These are phyloP conservation scores for Cephalophus harveyi DNA, from an alignment of 2,113 vertebrate species.

Conservation along the genomic window DNA sequence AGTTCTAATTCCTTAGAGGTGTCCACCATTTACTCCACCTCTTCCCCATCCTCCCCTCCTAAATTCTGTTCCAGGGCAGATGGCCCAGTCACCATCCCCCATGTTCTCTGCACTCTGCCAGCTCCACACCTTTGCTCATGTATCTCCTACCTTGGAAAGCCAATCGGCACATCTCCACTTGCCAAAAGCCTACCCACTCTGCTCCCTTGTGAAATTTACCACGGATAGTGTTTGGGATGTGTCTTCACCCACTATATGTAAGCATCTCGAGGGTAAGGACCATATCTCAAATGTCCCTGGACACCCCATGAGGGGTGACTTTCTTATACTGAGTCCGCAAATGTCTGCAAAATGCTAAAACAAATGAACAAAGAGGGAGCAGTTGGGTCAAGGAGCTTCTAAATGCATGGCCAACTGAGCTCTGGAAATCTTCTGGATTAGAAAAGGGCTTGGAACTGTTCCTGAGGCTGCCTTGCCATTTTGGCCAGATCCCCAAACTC, in stretches of 20 bases:
- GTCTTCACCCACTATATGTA: too few species aligned
- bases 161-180: not conserved
- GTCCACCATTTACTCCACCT: not conserved
- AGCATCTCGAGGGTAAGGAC: not conserved
- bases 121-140: not conserved
- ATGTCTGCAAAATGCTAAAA: slow-evolving; percentile 1
- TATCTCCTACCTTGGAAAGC: not conserved
- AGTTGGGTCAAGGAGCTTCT: not conserved
- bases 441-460: not conserved
- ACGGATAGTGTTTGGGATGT: not conserved
- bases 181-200: not conserved
- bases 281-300: not conserved
- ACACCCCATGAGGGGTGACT: not conserved
- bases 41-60: not conserved
- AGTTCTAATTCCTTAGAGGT: too few species aligned
- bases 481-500: not conserved
- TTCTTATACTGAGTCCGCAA: not conserved
- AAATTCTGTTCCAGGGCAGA: not conserved
- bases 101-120: not conserved
- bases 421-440: not conserved
- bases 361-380: not conserved
- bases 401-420: not conserved
- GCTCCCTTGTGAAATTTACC: not conserved
- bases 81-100: not conserved
- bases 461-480: not conserved